phyloP scores from a whole-genome alignment of 2,888 invertebrate species.

The Caenorhabditis sp. region DNA sequence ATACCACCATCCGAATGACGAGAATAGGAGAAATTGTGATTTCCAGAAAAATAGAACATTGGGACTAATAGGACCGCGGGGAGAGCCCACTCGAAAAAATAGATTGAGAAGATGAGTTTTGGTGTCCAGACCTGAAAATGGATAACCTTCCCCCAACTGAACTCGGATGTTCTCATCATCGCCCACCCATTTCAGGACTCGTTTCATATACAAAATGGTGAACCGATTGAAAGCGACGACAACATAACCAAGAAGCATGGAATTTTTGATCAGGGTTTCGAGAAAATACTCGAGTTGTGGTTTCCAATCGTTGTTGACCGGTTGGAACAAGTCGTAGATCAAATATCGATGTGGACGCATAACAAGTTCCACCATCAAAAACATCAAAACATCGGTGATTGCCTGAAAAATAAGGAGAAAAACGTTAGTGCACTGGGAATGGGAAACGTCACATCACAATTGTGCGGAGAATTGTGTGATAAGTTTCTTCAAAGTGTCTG shows the following conservation, averaged over 20 bases:
- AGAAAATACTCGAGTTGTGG: slow-evolving; percentile 21
- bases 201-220: slow-evolving; percentile 5
- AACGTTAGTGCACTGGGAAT: no score
- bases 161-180: neutral
- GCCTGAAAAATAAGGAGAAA: slow-evolving; percentile 18
- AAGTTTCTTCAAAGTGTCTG: no score
- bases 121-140: slow-evolving; percentile 25
- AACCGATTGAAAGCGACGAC: slow-evolving; percentile 27
- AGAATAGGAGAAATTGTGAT: slow-evolving; percentile 28
- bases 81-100: slow-evolving; percentile 11
- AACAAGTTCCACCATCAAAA: slow-evolving; percentile 21
- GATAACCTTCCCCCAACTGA: neutral
- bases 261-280: slow-evolving; percentile 12
- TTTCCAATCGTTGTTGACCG: slow-evolving; percentile 4
- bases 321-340: slow-evolving; percentile 12
- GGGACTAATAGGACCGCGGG: slow-evolving; percentile 5
- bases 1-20: slow-evolving; percentile 4
- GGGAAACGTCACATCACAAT: no score
- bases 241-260: slow-evolving; percentile 28
- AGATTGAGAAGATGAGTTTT: slow-evolving; percentile 9
- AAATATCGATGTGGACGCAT: slow-evolving; percentile 18
- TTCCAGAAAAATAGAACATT: slow-evolving; percentile 24
- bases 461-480: no score
- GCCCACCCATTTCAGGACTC: neutral
- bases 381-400: slow-evolving; percentile 26